Evolutionary conservation across 1,140 invertebrate genomes (phyloP).

Genomic region (Macrocentrus cingulum): DNA sequence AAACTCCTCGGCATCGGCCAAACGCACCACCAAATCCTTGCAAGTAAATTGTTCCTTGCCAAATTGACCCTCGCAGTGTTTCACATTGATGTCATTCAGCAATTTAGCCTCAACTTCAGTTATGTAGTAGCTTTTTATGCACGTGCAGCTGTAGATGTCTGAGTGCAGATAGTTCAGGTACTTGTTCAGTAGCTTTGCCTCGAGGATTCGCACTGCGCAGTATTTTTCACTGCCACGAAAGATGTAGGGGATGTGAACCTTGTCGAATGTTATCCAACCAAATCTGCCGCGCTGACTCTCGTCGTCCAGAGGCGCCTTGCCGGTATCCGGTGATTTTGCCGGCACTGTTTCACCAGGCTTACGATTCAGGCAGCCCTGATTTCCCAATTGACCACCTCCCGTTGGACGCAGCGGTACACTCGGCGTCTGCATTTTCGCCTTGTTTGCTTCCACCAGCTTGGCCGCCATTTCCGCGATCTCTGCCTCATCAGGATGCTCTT

Average conservation of each 20-base stretch:
- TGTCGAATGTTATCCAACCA: constrained; percentile 85
- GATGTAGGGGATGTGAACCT: constrained; percentile 85
- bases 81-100: constrained; percentile 90
- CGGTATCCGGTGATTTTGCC: constrained; percentile 32
- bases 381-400: constrained; percentile 50
- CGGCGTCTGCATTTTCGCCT: constrained; percentile 67
- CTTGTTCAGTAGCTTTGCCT: constrained; percentile 83
- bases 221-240: constrained; percentile 81
- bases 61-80: constrained; percentile 89
- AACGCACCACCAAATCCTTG: constrained; percentile 85
- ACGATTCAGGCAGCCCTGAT: constrained; percentile 62
- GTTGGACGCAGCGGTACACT: constrained; percentile 42
- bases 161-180: constrained; percentile 79
- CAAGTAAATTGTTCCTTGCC: constrained; percentile 85
- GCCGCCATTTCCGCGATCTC: constrained; percentile 82
- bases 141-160: constrained; percentile 84
- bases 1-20: constrained; percentile 86
- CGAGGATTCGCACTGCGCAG: constrained; percentile 88
- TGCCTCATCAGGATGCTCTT: constrained; percentile 80
- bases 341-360: constrained; percentile 43
- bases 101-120: constrained; percentile 87
- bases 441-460: constrained; percentile 84
- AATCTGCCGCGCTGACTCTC: constrained; percentile 83
- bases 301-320: constrained; percentile 66
- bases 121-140: constrained; percentile 90